Conservation (phyloP, 1,140 invertebrate species). For the Zaprionus ghesquierei region DNA sequence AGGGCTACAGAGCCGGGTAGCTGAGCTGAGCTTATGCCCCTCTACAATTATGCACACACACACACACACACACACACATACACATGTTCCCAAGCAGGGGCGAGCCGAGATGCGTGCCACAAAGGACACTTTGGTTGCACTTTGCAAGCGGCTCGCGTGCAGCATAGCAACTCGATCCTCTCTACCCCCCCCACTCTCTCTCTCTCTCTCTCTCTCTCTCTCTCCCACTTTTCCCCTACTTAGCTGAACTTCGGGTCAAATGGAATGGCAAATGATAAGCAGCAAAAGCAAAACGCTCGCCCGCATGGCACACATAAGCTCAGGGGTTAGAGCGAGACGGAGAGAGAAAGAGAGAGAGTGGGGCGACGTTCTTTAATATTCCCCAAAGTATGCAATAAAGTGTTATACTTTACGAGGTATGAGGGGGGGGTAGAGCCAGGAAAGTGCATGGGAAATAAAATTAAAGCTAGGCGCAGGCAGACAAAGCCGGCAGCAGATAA, state of each 20-base stretch:
- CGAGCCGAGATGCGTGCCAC: conserved; percentile 20
- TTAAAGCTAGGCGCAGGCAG: conserved; percentile 32
- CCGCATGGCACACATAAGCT: too few species aligned
- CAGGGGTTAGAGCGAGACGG: not conserved
- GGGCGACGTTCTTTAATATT: conserved; percentile 1
- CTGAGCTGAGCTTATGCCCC: conserved; percentile 5
- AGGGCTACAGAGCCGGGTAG: not conserved
- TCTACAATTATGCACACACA: conserved; percentile 62
- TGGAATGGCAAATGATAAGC: conserved; percentile 16
- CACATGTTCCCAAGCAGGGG: not conserved
- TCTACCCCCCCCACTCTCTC: not conserved
- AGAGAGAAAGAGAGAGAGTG: not conserved
- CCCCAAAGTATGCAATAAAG: conserved; percentile 43
- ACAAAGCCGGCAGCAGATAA: not conserved
- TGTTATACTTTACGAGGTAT: conserved; percentile 22
- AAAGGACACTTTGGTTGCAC: conserved; percentile 25
- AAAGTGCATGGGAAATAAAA: conserved; percentile 40
- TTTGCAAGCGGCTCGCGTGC: not conserved
- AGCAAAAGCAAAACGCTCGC: too few species aligned
- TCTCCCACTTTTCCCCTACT: not conserved
- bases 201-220: not conserved
- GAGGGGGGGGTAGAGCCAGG: not conserved
- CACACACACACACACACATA: not conserved
- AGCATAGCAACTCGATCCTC: not conserved
- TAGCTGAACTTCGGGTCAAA: not conserved